These are phyloP conservation scores for Penelope pileata DNA, from an alignment of 2,113 vertebrate species.

Conservation along the genomic window DNA sequence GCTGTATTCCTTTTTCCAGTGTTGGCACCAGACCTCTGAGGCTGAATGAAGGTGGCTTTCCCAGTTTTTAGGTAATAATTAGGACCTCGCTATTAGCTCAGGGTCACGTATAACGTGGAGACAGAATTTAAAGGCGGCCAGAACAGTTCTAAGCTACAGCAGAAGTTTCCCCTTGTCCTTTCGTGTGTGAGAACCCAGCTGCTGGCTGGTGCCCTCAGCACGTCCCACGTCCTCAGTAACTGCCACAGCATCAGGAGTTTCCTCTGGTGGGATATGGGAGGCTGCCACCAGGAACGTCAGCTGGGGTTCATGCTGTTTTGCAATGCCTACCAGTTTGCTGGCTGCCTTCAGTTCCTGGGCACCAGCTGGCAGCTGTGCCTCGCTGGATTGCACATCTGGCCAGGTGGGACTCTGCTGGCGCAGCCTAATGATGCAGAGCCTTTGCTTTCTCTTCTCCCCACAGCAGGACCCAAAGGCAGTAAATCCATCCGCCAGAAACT, in stretches of 20 bases:
- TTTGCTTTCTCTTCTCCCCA: background rate
- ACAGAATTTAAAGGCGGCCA: background rate
- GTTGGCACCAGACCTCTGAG: background rate
- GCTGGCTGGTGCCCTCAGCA: background rate
- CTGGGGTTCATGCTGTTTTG: background rate
- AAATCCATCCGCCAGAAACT: constrained; percentile 85
- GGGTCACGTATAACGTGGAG: too few species aligned
- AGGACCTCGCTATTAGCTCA: background rate
- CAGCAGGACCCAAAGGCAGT: constrained; percentile 79
- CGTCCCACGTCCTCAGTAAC: background rate
- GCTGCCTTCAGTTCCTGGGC: background rate
- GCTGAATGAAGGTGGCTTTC: background rate
- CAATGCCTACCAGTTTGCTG: background rate
- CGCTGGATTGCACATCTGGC: background rate
- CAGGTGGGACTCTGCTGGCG: background rate
- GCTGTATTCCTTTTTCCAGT: background rate
- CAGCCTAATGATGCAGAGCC: background rate
- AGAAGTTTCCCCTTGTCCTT: too few species aligned
- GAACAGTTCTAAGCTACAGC: background rate
- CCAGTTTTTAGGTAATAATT: background rate
- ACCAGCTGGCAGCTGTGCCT: background rate
- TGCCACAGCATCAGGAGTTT: background rate
- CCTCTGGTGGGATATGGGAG: background rate
- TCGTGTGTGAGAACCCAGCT: background rate
- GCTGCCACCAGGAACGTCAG: too few species aligned